Percentiles rank a stretch among this genome's conserved stretches.
phyloP scores from a whole-genome alignment of 2,888 invertebrate species.

The Psylliodes chrysocephalus region DNA sequence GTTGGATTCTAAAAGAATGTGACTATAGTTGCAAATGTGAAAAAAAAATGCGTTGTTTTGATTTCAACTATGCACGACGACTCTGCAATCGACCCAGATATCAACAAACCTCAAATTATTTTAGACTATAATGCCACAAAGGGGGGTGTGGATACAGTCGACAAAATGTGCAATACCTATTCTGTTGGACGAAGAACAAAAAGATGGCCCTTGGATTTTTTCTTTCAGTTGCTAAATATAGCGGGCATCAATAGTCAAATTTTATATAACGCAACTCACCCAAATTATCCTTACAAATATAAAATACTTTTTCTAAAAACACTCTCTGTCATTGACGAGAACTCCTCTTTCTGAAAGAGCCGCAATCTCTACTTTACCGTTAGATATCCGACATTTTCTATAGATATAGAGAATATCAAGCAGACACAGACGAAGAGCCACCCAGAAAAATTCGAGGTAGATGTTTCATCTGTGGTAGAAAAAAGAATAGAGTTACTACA shows the following conservation, averaged over 20 bases:
- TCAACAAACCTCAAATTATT: conserved; percentile 42
- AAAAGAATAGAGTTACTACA: conserved; percentile 37
- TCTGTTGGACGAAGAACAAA: conserved; percentile 41
- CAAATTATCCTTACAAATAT: conserved; percentile 25
- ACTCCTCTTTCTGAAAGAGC: conserved; percentile 35
- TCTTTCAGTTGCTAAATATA: conserved; percentile 48
- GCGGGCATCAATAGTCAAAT: conserved; percentile 44
- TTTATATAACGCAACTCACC: conserved; percentile 19
- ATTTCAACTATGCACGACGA: conserved; percentile 38
- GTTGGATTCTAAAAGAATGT: conserved; percentile 37
- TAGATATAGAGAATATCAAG: conserved; percentile 28
- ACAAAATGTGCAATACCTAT: conserved; percentile 49
- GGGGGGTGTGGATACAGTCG: conserved; percentile 49
- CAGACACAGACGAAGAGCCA: conserved; percentile 21
- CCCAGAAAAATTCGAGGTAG: conserved; percentile 30
- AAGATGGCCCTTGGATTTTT: conserved; percentile 47
- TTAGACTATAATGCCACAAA: conserved; percentile 43
- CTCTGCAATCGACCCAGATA: conserved; percentile 39
- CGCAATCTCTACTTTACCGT: conserved; percentile 16
- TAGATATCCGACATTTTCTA: conserved; percentile 34
- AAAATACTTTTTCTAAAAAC: conserved; percentile 35
- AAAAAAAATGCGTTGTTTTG: conserved; percentile 41
- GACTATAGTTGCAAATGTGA: conserved; percentile 50
- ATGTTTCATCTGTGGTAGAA: conserved; percentile 36
- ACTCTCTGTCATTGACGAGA: conserved; percentile 36